phyloP scores from a whole-genome alignment of 92 coral and sea anemone genomes.

The Pocillopora grandis region DNA sequence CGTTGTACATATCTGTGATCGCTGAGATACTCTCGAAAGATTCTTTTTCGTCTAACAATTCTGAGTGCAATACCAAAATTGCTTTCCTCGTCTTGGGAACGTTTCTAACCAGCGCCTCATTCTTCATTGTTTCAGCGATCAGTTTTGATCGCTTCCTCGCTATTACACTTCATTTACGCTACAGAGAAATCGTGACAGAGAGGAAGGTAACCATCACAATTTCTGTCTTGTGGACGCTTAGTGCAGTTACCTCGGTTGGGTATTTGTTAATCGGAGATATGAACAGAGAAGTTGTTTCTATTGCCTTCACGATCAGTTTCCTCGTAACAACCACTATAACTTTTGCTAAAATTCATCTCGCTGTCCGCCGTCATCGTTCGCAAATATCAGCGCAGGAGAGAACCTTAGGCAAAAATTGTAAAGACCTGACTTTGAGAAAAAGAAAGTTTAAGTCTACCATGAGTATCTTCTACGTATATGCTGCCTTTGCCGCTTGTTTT shows the following conservation, averaged over 20 bases:
- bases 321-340: conserved; percentile 11
- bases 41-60: background rate
- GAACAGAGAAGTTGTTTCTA: conserved; percentile 1
- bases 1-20: background rate
- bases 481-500: conserved; percentile 9
- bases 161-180: conserved; percentile 11
- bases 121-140: background rate
- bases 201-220: background rate
- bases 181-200: conserved; percentile 22
- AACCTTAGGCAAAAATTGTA: no score
- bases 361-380: conserved; percentile 19
- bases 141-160: conserved; percentile 25
- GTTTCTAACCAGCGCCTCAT: conserved; percentile 10
- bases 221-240: conserved; percentile 8
- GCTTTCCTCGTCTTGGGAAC: conserved; percentile 17
- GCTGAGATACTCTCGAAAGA: background rate
- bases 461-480: background rate
- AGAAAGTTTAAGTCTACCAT: conserved; percentile 15
- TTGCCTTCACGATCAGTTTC: background rate
- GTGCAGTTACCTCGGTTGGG: background rate
- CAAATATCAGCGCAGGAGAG: conserved; percentile 8
- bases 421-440: background rate
- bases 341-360: conserved; percentile 8
- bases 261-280: conserved; percentile 16
- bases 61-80: conserved; percentile 3